Percentiles rank a stretch among this genome's conserved stretches.
Evolutionary conservation across 2,797 vertebrate genomes (phyloP).

Genomic region (Selene dorsalis): DNA sequence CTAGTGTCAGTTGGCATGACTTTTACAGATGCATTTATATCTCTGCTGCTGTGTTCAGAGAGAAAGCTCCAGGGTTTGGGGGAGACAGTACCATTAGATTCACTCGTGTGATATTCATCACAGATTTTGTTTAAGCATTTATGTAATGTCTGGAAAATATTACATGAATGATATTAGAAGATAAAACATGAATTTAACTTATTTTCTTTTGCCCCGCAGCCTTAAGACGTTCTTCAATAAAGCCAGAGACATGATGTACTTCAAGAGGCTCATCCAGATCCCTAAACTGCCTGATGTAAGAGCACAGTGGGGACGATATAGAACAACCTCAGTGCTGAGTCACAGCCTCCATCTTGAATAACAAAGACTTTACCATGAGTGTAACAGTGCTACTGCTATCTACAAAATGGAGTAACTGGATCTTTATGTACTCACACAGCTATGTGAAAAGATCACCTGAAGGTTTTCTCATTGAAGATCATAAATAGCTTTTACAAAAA

Average conservation of each 20-base stretch:
- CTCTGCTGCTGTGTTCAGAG: conserved; percentile 9
- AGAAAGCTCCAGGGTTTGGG: background rate
- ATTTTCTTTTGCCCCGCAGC: conserved; percentile 76
- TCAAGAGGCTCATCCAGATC: conserved; percentile 98
- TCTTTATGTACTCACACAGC: background rate
- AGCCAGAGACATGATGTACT: conserved; percentile 95
- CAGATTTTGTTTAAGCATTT: background rate
- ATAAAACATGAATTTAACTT: background rate
- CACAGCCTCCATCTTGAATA: conserved; percentile 28
- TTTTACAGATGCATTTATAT: background rate
- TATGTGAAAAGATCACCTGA: background rate
- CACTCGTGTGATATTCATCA: background rate
- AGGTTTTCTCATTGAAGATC: background rate
- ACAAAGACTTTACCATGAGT: background rate
- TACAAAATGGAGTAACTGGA: background rate
- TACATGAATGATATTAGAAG: background rate
- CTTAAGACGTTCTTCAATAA: conserved; percentile 95
- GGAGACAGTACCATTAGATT: background rate
- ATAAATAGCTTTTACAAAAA: background rate
- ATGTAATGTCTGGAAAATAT: background rate
- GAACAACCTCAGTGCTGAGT: conserved; percentile 39
- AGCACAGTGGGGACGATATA: conserved; percentile 10
- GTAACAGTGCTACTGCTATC: background rate
- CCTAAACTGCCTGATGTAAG: conserved; percentile 94
- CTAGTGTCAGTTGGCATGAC: conserved; percentile 1